Base-by-base conservation (phyloP, 2,888 invertebrate genomes). In the Syrista parreyssii region DNA sequence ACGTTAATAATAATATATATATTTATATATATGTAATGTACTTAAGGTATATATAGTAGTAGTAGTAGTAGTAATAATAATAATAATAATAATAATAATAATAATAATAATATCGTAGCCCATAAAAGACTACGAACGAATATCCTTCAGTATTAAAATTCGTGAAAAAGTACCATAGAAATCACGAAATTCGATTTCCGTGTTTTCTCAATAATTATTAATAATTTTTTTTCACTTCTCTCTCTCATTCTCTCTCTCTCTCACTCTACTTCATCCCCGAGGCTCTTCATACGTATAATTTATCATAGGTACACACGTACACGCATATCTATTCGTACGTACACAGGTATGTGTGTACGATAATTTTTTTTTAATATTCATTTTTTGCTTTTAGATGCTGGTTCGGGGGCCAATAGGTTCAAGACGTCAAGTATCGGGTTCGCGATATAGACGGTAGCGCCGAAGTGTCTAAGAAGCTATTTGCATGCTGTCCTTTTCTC, bases 91-190 rank as follows among this genome's bases (percentile, higher is more conserved):
- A n/a, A 74, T 74, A 69, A 69, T 69, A 23, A 40, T 77, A n/a
- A 74, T 74, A 69, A 69, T 69, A 23, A 36, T 36, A 36, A 36
- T 36, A 36, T 12, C 69, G 69, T 30, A 69, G 69, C 30, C 32
- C 69, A 30, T 69, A 69, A 69, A 69, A 69, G 32, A 31, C 69
- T 69, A 69, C 69, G 77, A 77, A 77, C 68, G 77, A 77, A 77
- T 75, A 77, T 68, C 55, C 35, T 75, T 75, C 55, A 31, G 36
- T 75, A 32, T 84, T 83, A 84, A 84, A 84, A 84, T 84, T 81
- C 81, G 84, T 84, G 84, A 84, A 84, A 84, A 84, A 84, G 80
- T 82, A 81, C 79, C 76, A 80, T 77, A 34, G 75, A 77, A 72
- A 77, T 78, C 75, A 73, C 77, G 77, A 40, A 40, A 79, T 68